Conservation (phyloP, 2,797 vertebrate genomes). For the Philypnodon macrostomus region DNA sequence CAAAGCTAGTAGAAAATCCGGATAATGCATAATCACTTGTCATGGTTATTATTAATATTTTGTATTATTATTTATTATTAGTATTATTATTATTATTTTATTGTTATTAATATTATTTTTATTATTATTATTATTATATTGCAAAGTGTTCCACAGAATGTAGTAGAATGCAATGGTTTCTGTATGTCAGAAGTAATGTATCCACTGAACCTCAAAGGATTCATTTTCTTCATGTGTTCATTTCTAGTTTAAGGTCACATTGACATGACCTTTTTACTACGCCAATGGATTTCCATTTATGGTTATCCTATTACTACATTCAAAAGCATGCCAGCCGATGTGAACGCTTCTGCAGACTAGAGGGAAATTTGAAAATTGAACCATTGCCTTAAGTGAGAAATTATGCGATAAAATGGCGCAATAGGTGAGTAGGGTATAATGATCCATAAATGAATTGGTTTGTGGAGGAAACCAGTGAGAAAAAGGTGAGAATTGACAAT, state of each 20-base stretch:
- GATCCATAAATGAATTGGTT: constrained; percentile 32
- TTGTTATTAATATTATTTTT: too few relatives aligned
- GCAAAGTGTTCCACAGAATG: too few relatives aligned
- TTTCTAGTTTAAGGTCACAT: constrained; percentile 1
- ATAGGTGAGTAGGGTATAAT: constrained; percentile 17
- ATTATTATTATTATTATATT: too few relatives aligned
- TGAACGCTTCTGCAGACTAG: constrained; percentile 12
- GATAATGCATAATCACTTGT: too few relatives aligned
- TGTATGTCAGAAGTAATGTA: neutral
- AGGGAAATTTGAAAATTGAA: constrained; percentile 23
- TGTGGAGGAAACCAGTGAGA: constrained; percentile 23
- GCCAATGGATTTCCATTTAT: neutral
- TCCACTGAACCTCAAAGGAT: constrained; percentile 4
- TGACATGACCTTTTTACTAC: constrained; percentile 2
- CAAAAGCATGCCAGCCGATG: neutral
- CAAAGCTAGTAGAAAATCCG: too few relatives aligned
- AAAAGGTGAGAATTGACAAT: constrained; percentile 38
- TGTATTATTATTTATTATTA: too few relatives aligned
- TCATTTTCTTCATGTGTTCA: neutral
- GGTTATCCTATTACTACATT: neutral
- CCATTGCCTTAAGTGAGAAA: constrained; percentile 37
- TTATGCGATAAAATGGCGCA: constrained; percentile 16
- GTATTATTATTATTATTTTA: too few relatives aligned
- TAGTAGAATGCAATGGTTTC: too few relatives aligned
- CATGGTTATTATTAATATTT: too few relatives aligned